Percentiles rank a stretch among this genome's conserved stretches.
phyloP scores from a whole-genome alignment of 2,797 vertebrate genomes.

The Acrossocheilus fasciatus region DNA sequence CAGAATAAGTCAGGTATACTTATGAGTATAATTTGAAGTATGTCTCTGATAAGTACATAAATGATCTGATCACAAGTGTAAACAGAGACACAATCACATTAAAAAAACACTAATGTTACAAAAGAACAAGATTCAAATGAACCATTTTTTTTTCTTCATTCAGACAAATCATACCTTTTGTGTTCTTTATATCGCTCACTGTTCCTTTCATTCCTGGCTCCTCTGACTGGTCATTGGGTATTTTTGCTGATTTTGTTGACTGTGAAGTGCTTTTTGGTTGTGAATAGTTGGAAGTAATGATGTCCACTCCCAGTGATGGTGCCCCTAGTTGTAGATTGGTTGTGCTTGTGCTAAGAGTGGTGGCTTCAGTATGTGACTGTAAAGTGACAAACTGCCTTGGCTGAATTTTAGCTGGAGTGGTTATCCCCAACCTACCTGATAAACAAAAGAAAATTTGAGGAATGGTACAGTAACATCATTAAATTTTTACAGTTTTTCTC shows the following conservation, averaged over 20 bases:
- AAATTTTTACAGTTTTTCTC: not conserved
- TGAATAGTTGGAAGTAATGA: slow-evolving; percentile 49
- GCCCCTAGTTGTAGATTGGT: slow-evolving; percentile 49
- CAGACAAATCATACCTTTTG: slow-evolving; percentile 68
- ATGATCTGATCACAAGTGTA: not conserved
- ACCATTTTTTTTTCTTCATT: not conserved
- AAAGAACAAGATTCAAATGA: not conserved
- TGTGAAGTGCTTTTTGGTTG: slow-evolving; percentile 55
- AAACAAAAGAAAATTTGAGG: slow-evolving; percentile 57
- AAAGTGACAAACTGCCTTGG: slow-evolving; percentile 56
- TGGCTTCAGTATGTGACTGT: slow-evolving; percentile 36
- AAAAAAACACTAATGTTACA: not conserved
- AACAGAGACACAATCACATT: not conserved
- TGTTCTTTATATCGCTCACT: slow-evolving; percentile 55
- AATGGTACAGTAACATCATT: not conserved
- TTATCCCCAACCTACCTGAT: slow-evolving; percentile 51
- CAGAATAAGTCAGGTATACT: not conserved
- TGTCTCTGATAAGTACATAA: not conserved
- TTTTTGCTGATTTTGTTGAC: slow-evolving; percentile 53
- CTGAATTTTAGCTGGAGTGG: slow-evolving; percentile 44
- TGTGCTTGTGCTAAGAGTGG: slow-evolving; percentile 38
- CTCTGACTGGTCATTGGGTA: slow-evolving; percentile 43
- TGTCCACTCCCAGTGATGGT: slow-evolving; percentile 38
- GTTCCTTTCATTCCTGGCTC: slow-evolving; percentile 36
- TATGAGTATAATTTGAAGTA: not conserved